Percentiles rank a stretch among this genome's conserved stretches.
phyloP scores from a whole-genome alignment of 2,888 invertebrate genomes.

The Ligdia adustata region DNA sequence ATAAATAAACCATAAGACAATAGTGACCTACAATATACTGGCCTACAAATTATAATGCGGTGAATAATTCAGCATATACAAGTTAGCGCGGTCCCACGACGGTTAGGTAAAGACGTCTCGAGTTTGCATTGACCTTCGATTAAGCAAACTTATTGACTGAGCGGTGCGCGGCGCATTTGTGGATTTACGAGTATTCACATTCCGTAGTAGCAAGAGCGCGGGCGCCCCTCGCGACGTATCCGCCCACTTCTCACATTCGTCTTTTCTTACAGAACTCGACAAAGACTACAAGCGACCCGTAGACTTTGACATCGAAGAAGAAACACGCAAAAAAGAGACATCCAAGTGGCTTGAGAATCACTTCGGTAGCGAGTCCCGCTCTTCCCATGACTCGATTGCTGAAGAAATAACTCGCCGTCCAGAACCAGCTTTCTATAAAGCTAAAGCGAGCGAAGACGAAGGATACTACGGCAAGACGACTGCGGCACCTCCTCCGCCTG shows the following conservation, averaged over 20 bases:
- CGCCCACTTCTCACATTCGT: conserved; percentile 41
- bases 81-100: conserved; percentile 47
- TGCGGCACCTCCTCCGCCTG: conserved; percentile 72
- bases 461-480: conserved; percentile 75
- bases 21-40: conserved; percentile 67
- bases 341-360: conserved; percentile 96
- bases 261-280: conserved; percentile 84
- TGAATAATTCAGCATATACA: conserved; percentile 58
- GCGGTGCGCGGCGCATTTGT: conserved; percentile 58
- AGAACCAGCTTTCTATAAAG: conserved; percentile 91
- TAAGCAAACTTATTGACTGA: conserved; percentile 80
- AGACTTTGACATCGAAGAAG: conserved; percentile 94
- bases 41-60: conserved; percentile 71
- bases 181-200: too few relatives aligned
- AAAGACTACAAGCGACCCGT: conserved; percentile 93
- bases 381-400: conserved; percentile 88
- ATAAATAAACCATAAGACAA: conserved; percentile 50
- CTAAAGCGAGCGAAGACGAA: conserved; percentile 77
- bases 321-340: conserved; percentile 94
- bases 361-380: conserved; percentile 93
- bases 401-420: conserved; percentile 85
- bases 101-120: conserved; percentile 70
- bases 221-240: conserved; percentile 57
- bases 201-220: conserved; percentile 56
- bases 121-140: conserved; percentile 77